Evolutionary conservation across 2,797 vertebrate species (phyloP).

Genomic region (Diplodus sargus): DNA sequence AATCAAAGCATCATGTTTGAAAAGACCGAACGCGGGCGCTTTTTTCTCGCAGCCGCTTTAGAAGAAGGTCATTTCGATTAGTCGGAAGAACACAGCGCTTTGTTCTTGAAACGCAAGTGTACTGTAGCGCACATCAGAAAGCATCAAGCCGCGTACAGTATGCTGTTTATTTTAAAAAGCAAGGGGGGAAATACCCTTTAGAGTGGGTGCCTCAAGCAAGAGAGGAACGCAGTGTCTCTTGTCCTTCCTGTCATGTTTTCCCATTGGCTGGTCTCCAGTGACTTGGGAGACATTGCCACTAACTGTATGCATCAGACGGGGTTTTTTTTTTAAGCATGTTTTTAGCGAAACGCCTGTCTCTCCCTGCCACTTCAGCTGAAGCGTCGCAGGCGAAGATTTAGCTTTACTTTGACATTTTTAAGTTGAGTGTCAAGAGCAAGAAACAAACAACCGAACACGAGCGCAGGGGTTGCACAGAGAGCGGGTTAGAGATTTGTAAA

Average conservation of each 20-base stretch:
- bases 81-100: conserved; percentile 36
- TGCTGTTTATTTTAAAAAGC: conserved; percentile 47
- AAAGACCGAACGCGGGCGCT: conserved; percentile 7
- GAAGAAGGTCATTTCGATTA: conserved; percentile 55
- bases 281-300: conserved; percentile 45
- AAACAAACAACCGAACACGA: conserved; percentile 9
- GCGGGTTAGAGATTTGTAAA: conserved; percentile 14
- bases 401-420: conserved; percentile 38
- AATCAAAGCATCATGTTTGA: conserved; percentile 43
- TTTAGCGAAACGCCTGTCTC: conserved; percentile 19
- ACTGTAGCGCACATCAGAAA: conserved; percentile 22
- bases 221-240: conserved; percentile 48
- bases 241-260: conserved; percentile 68
- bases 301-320: conserved; percentile 27
- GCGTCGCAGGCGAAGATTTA: background rate
- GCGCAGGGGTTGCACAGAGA: background rate
- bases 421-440: conserved; percentile 18
- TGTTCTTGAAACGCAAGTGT: conserved; percentile 8
- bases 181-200: conserved; percentile 55
- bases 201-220: conserved; percentile 55
- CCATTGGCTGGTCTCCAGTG: conserved; percentile 57
- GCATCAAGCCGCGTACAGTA: conserved; percentile 20
- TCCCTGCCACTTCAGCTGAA: conserved; percentile 23
- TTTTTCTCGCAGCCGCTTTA: conserved; percentile 46
- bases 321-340: conserved; percentile 30